phyloP scores from a whole-genome alignment of 1,140 invertebrate genomes.

The Drosophila bifasciata region DNA sequence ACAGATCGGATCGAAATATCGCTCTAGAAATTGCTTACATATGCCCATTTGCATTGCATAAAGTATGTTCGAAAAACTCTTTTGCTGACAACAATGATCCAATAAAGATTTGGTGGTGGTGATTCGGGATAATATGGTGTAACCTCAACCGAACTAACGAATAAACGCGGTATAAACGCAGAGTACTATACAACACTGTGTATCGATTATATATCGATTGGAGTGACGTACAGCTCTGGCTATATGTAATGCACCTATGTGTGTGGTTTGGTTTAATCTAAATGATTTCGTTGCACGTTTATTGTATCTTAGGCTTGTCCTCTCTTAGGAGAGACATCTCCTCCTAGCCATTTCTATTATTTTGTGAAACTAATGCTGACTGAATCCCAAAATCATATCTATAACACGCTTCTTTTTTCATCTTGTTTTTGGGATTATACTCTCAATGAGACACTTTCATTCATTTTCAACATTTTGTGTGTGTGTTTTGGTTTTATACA shows the following conservation, averaged over 20 bases:
- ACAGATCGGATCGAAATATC: constrained; percentile 26
- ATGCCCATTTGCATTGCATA: constrained; percentile 25
- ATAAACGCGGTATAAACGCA: no score
- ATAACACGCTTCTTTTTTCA: constrained; percentile 3
- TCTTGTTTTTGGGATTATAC: constrained; percentile 21
- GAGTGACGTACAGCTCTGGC: constrained; percentile 6
- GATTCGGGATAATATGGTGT: not conserved
- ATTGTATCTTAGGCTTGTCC: constrained; percentile 65
- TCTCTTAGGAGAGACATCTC: not conserved
- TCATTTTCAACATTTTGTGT: constrained; percentile 4
- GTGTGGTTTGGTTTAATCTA: constrained; percentile 40
- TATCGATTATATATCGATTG: not conserved
- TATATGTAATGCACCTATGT: constrained; percentile 66
- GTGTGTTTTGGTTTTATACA: constrained; percentile 32
- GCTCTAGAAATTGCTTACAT: constrained; percentile 55
- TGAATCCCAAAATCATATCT: constrained; percentile 23
- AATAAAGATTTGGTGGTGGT: constrained; percentile 46
- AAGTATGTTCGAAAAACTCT: constrained; percentile 37
- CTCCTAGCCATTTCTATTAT: constrained; percentile 14
- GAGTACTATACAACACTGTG: constrained; percentile 5
- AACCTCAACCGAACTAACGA: constrained; percentile 21
- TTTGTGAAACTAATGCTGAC: constrained; percentile 11
- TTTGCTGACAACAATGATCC: constrained; percentile 74
- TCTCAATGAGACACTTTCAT: constrained; percentile 32
- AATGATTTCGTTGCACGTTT: constrained; percentile 79